Percentiles rank a stretch among this genome's conserved stretches.
Conservation (phyloP, 2,797 vertebrate species). For the Cyclopterus lumpus region DNA sequence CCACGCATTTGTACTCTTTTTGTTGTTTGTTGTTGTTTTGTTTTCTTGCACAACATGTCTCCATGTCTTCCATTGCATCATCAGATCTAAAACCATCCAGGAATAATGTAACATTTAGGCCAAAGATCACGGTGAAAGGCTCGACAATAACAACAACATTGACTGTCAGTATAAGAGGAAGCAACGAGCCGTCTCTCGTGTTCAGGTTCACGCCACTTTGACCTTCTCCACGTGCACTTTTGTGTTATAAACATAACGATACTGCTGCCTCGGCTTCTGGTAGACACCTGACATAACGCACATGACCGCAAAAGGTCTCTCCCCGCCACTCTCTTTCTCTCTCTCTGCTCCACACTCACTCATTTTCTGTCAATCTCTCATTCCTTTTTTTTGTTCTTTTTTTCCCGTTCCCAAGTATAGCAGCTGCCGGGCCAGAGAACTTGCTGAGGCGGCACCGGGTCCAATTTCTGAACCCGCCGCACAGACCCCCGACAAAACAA, state of each 20-base stretch:
- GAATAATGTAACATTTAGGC: not conserved
- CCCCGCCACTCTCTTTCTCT: not conserved
- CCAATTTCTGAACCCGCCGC: slow-evolving; percentile 52
- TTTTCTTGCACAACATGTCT: not conserved
- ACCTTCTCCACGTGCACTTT: slow-evolving; percentile 5
- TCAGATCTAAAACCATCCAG: not conserved
- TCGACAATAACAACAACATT: too few species aligned
- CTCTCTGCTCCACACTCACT: slow-evolving; percentile 7
- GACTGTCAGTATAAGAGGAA: not conserved
- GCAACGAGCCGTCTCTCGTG: not conserved
- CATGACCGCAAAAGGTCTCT: slow-evolving; percentile 3
- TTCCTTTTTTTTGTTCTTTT: slow-evolving; percentile 1
- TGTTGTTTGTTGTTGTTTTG: not conserved
- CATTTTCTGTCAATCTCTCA: slow-evolving; percentile 22
- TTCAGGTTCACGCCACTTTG: slow-evolving; percentile 1
- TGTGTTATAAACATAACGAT: not conserved
- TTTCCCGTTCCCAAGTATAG: slow-evolving; percentile 7
- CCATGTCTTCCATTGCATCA: not conserved
- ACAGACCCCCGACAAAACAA: slow-evolving; percentile 51
- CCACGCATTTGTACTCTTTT: slow-evolving; percentile 1
- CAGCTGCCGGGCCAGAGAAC: slow-evolving; percentile 49
- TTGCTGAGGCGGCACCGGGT: slow-evolving; percentile 66
- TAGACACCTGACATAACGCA: slow-evolving; percentile 17
- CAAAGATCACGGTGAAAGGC: not conserved
- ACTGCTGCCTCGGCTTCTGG: slow-evolving; percentile 10